Evolutionary conservation across 2,888 invertebrate species (phyloP).

Genomic region (Xylocampa areola): DNA sequence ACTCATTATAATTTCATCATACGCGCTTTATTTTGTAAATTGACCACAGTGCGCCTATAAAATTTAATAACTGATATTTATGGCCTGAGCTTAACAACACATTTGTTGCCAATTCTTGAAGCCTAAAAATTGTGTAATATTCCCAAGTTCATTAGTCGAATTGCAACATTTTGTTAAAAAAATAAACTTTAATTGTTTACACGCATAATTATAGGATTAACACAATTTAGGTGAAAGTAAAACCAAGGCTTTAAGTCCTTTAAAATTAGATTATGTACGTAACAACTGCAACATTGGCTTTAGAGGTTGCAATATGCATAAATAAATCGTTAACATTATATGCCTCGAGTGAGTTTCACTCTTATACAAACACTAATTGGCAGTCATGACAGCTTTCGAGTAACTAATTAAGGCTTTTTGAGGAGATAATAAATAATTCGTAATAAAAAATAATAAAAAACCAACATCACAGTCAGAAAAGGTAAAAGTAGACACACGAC

Average conservation of each 20-base stretch:
- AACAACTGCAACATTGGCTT: not conserved
- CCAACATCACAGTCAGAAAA: too few species aligned
- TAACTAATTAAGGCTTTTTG: too few species aligned
- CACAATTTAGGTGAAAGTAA: conserved; percentile 1
- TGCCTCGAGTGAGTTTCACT: too few species aligned
- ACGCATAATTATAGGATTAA: conserved; percentile 30
- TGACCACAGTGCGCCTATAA: conserved; percentile 44
- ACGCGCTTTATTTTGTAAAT: conserved; percentile 37
- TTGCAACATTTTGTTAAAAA: conserved; percentile 24
- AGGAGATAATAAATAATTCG: too few species aligned
- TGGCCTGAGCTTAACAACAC: conserved; percentile 39
- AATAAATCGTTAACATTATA: too few species aligned
- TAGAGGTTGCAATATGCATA: conserved; percentile 2
- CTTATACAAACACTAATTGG: too few species aligned
- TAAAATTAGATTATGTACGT: not conserved
- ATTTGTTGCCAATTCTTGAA: conserved; percentile 23
- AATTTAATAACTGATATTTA: conserved; percentile 53
- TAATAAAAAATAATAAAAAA: too few species aligned
- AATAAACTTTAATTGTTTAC: conserved; percentile 21
- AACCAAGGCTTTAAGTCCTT: conserved; percentile 4
- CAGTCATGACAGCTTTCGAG: too few species aligned
- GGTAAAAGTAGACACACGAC: too few species aligned
- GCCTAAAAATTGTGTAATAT: conserved; percentile 23
- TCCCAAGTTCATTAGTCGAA: conserved; percentile 27
- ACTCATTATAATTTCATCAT: conserved; percentile 41